Percentiles rank a stretch among this genome's conserved stretches.
Conservation (phyloP, 23 tunicate genomes). For the Pegea sp. region DNA sequence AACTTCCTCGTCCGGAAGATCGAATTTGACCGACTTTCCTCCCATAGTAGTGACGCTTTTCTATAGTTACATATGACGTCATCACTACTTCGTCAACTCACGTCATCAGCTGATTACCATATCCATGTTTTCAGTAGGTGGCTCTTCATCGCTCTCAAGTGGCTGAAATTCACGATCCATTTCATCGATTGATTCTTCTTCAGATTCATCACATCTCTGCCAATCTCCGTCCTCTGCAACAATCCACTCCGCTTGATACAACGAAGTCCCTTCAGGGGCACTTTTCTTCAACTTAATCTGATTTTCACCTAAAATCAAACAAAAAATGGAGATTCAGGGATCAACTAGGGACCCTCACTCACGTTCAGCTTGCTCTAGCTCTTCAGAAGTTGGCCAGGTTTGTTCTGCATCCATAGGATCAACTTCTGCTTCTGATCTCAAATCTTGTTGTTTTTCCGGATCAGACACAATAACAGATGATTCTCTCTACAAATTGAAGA, state of each 20-base stretch:
- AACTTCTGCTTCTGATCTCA: conserved; percentile 46
- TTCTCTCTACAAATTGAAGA: too few relatives aligned
- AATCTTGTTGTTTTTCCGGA: conserved; percentile 18
- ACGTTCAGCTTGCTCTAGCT: conserved; percentile 62
- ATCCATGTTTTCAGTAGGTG: too few relatives aligned
- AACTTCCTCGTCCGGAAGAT: conserved; percentile 5
- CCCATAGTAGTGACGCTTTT: background rate
- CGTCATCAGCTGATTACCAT: conserved; percentile 11
- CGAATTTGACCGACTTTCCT: background rate
- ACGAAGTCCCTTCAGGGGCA: conserved; percentile 72
- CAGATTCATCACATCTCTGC: conserved; percentile 23
- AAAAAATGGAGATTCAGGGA: background rate
- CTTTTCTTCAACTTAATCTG: conserved; percentile 15
- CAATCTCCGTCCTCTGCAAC: conserved; percentile 70
- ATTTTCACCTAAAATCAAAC: background rate
- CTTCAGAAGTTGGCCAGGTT: conserved; percentile 97
- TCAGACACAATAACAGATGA: too few relatives aligned
- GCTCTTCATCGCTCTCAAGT: too few relatives aligned
- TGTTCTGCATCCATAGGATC: conserved; percentile 96
- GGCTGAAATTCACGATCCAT: too few relatives aligned
- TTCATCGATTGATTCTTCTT: conserved; percentile 6
- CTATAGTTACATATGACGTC: too few relatives aligned
- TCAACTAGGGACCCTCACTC: background rate
- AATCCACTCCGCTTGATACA: conserved; percentile 93
- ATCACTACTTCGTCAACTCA: conserved; percentile 16